Percentiles rank a stretch among this genome's conserved stretches.
These are phyloP conservation scores for Aphidoletes aphidimyza DNA, from an alignment of 2,888 invertebrate species.

Conservation along the genomic window DNA sequence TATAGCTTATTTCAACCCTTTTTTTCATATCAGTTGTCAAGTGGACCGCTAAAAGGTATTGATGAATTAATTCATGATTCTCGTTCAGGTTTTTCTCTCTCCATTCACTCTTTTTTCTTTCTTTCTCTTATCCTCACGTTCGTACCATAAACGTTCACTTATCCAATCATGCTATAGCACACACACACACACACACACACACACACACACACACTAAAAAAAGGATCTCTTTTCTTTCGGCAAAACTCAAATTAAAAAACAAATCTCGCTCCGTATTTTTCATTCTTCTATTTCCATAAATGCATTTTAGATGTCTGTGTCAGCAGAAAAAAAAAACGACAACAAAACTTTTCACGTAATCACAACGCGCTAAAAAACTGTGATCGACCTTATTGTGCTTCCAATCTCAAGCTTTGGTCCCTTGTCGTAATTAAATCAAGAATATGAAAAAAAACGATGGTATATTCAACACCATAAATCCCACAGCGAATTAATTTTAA, in stretches of 20 bases:
- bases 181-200: no score
- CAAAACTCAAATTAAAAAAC: slow-evolving; percentile 31
- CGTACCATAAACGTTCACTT: background rate
- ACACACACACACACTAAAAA: background rate
- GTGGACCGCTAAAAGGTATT: slow-evolving; percentile 47
- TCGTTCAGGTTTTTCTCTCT: background rate
- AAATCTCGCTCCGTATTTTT: background rate
- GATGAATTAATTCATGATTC: slow-evolving; percentile 49
- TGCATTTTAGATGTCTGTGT: background rate
- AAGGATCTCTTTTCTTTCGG: background rate
- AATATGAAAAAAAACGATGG: no score
- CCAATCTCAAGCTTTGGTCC: no score
- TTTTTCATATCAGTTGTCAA: slow-evolving; percentile 22
- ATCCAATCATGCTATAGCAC: background rate
- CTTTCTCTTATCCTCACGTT: background rate
- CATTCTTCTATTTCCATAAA: background rate
- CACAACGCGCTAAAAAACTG: background rate
- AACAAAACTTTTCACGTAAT: background rate
- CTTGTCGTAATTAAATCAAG: background rate
- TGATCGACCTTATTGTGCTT: background rate
- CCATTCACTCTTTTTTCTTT: background rate
- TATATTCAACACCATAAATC: background rate
- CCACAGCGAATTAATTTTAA: background rate
- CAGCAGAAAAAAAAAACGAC: background rate
- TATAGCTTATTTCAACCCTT: slow-evolving; percentile 21